These are phyloP conservation scores for Xiphias gladius DNA, from an alignment of 2,113 vertebrate species.

Conservation along the genomic window DNA sequence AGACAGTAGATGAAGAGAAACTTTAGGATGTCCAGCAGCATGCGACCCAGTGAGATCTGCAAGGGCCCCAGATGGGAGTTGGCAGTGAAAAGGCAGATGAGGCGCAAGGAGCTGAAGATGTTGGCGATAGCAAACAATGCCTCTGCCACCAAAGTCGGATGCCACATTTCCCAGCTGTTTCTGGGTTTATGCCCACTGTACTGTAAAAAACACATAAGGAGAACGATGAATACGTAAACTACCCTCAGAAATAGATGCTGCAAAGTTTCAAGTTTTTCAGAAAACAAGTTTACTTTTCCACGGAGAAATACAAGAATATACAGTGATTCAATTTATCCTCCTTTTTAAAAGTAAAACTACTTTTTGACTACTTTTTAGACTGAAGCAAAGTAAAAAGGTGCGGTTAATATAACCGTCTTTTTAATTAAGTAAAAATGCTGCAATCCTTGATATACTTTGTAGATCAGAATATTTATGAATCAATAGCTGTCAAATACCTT, in stretches of 20 bases:
- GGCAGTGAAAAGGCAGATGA: slow-evolving; percentile 97
- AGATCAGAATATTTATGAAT: background rate
- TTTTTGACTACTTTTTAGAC: background rate
- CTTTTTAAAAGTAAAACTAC: background rate
- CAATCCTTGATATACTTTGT: background rate
- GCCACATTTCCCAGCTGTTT: slow-evolving; percentile 93
- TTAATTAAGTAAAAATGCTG: background rate
- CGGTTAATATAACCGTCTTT: background rate
- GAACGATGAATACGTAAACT: background rate
- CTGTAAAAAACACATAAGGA: slow-evolving; percentile 81
- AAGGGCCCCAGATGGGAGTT: slow-evolving; percentile 98
- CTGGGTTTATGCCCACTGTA: slow-evolving; percentile 85
- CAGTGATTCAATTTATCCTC: background rate
- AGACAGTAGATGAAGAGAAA: slow-evolving; percentile 99
- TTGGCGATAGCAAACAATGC: slow-evolving; percentile 97
- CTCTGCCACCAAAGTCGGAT: slow-evolving; percentile 96
- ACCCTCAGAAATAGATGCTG: background rate
- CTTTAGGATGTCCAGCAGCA: slow-evolving; percentile 99
- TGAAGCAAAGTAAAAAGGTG: background rate
- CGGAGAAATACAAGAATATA: background rate
- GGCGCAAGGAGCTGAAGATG: slow-evolving; percentile 97
- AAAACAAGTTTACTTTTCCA: background rate
- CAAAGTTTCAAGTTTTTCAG: too few relatives aligned
- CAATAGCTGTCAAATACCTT: background rate
- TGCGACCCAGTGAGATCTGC: slow-evolving; percentile 97